Evolutionary conservation across 1,140 invertebrate genomes (phyloP).

Genomic region (Leptoteleia sp.): DNA sequence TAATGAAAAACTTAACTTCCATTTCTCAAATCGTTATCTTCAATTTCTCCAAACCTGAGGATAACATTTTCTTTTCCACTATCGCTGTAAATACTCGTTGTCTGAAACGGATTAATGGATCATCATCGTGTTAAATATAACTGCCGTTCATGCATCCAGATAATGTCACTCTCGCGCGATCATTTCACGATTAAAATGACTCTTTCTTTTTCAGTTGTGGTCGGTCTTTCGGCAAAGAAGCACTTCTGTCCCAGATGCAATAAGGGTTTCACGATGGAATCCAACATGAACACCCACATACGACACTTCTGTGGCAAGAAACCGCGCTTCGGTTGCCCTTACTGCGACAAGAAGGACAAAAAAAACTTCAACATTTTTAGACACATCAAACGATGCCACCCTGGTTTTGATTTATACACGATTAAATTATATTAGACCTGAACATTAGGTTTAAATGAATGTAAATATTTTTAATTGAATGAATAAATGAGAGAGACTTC

Average conservation of each 20-base stretch:
- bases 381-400: conserved; percentile 76
- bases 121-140: conserved; percentile 21
- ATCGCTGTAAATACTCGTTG: conserved; percentile 28
- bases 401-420: conserved; percentile 25
- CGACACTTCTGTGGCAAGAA: conserved; percentile 79
- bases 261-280: conserved; percentile 66
- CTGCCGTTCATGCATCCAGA: conserved; percentile 24
- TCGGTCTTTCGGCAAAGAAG: conserved; percentile 13
- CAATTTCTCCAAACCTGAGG: neutral
- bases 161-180: neutral
- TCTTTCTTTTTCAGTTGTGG: conserved; percentile 48
- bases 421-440: conserved; percentile 62
- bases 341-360: conserved; percentile 73
- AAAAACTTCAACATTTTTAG: conserved; percentile 73
- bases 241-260: conserved; percentile 61
- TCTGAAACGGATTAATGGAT: conserved; percentile 4
- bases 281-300: conserved; percentile 71
- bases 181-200: conserved; percentile 17
- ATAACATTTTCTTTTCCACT: conserved; percentile 13
- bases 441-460: neutral
- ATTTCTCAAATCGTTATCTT: neutral
- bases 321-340: conserved; percentile 78
- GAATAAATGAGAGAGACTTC: conserved; percentile 18
- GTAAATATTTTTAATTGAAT: conserved; percentile 7
- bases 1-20: neutral